Percentiles rank a stretch among this genome's conserved stretches.
Conservation (phyloP, 2,113 vertebrate genomes). For the Tragelaphus imberbis region DNA sequence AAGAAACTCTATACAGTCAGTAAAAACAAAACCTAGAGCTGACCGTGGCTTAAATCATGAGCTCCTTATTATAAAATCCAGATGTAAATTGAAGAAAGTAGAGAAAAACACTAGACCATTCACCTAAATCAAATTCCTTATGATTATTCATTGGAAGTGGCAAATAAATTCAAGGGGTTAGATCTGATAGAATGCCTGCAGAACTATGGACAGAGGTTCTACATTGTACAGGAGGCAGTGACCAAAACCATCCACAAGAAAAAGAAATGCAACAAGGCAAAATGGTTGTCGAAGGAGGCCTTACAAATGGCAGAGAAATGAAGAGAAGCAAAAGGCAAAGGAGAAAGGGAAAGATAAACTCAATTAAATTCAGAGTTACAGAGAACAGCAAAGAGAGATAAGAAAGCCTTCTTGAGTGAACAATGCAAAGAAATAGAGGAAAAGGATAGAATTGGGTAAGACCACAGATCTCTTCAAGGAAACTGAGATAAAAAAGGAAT, state of each 20-base stretch:
- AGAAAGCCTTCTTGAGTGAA: background rate
- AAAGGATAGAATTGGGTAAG: background rate
- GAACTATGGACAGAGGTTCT: background rate
- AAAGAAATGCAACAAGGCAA: background rate
- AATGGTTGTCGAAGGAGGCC: background rate
- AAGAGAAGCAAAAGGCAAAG: background rate
- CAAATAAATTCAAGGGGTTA: background rate
- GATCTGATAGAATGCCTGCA: background rate
- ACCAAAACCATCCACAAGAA: background rate
- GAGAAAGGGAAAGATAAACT: background rate
- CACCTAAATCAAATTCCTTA: background rate
- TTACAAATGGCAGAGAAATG: background rate
- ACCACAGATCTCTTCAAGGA: background rate
- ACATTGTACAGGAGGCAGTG: rapidly evolving
- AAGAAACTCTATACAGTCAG: background rate
- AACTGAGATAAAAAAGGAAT: background rate
- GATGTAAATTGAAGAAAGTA: background rate
- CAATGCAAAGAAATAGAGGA: background rate
- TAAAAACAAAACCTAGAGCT: background rate
- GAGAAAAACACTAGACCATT: background rate
- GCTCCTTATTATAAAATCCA: background rate
- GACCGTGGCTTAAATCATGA: background rate
- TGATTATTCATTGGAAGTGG: background rate
- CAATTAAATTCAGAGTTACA: background rate
- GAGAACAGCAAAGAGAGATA: background rate